These are phyloP conservation scores for Tachystola acroxantha DNA, from an alignment of 2,888 invertebrate genomes.

Conservation along the genomic window DNA sequence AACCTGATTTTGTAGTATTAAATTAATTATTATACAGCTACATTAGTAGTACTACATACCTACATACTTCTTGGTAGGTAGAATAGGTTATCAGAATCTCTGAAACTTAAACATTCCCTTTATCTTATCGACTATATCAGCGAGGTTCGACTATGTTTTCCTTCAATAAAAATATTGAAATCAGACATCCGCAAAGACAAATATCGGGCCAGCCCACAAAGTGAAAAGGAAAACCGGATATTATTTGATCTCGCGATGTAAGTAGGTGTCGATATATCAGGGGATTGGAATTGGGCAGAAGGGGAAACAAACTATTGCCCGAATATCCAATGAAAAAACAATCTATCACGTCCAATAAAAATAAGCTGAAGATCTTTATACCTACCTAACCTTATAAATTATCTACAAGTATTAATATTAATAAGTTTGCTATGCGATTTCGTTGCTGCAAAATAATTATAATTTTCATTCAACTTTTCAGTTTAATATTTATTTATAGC, in stretches of 20 bases:
- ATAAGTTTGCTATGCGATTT: too few relatives aligned
- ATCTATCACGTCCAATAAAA: constrained; percentile 39
- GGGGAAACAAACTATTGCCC: constrained; percentile 37
- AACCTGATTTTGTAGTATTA: too few relatives aligned
- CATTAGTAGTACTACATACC: too few relatives aligned
- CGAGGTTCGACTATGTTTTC: too few relatives aligned
- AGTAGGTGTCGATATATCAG: constrained; percentile 33
- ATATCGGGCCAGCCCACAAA: not conserved
- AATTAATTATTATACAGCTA: too few relatives aligned
- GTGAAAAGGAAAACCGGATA: constrained; percentile 17
- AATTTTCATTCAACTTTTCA: too few relatives aligned
- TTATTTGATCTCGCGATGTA: constrained; percentile 35
- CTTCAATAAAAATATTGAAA: not conserved
- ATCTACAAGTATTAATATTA: too few relatives aligned
- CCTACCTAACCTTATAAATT: not conserved
- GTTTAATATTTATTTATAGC: too few relatives aligned
- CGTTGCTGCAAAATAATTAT: too few relatives aligned
- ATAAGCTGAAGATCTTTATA: constrained; percentile 13
- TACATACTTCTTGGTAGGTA: too few relatives aligned
- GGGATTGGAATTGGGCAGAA: constrained; percentile 26
- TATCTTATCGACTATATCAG: too few relatives aligned
- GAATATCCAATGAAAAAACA: constrained; percentile 50
- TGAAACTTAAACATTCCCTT: not conserved
- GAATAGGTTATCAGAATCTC: too few relatives aligned
- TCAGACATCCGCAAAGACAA: not conserved